Evolutionary conservation across 2,888 invertebrate species (phyloP), one percentile per base, ranked within the genome.

Genomic region (Rhagium mordax): DNA sequence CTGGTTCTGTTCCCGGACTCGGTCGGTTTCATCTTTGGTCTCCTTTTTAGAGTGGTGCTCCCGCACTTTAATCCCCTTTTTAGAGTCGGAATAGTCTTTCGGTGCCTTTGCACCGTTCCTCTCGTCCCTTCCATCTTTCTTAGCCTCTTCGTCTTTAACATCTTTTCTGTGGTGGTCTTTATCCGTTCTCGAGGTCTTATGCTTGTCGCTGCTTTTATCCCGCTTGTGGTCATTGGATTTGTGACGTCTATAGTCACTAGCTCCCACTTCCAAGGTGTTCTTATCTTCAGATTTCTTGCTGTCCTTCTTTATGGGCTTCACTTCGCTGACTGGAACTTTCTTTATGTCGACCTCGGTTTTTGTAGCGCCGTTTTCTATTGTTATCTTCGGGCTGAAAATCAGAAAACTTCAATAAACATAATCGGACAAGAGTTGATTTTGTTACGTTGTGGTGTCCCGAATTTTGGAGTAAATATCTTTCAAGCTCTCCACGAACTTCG

Each of bases 311-410:
- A 85, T 85, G 0, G 86, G 86, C 77, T 86, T 86, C 4, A 81
- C 83, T 70, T 84, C 84, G 49, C 79, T 79, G 1, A 83, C 78
- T 0, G 82, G 82, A 0, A 84, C 82, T 72, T 79, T 81, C 71
- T 79, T 83, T 1, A 76, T 47, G 4, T 82, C 82, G 57, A n/a
- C n/a, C n/a, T 85, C 85, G 15, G 81, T 79, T 61, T 82, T 79
- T 48, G 82, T 79, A 5, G 82, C 77, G n/a, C 85, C 87, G 65
- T 84, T 86, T 82, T 88, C 87, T 29, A 87, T 88, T 21, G 79
- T 87, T n/a, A 88, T 88, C 75, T 85, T 87, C 0, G 87, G 87
- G 71, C 87, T 87, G 74, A 53, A 84, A 83, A 41, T 57, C 67
- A 66, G n/a, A 59, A 29, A 47, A 72, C 24, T 1, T 47, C 16